A percentile compares a stretch with the other conserved stretches of the same genome.
Conservation (phyloP, 2,888 invertebrate genomes). For the Parnassius orleans region DNA sequence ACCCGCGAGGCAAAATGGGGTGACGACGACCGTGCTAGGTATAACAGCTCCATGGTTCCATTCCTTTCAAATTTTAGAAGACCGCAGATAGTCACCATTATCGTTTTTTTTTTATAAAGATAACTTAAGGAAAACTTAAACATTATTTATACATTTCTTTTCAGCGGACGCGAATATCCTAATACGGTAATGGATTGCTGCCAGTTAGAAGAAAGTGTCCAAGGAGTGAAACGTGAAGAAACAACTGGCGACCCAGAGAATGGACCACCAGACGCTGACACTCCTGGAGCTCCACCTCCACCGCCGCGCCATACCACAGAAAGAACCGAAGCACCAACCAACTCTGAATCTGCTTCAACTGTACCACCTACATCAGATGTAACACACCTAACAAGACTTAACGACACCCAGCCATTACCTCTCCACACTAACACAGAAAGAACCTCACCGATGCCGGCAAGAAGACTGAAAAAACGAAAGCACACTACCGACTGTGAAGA, state of each 20-base stretch:
- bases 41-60: too few species aligned
- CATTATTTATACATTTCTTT: constrained; percentile 31
- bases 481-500: constrained; percentile 70
- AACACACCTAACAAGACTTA: constrained; percentile 70
- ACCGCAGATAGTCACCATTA: too few species aligned
- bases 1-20: too few species aligned
- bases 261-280: constrained; percentile 93
- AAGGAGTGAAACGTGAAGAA: constrained; percentile 92
- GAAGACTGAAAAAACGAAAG: constrained; percentile 79
- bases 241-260: constrained; percentile 91
- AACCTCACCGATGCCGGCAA: constrained; percentile 83
- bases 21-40: too few species aligned
- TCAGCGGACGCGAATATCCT: constrained; percentile 92
- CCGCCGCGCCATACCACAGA: constrained; percentile 63
- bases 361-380: constrained; percentile 72
- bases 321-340: constrained; percentile 63
- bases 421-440: constrained; percentile 66
- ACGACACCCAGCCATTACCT: constrained; percentile 66
- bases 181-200: constrained; percentile 97
- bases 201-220: constrained; percentile 91
- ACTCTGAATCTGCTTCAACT: constrained; percentile 63
- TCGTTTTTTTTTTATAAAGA: background rate
- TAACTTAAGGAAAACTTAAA: background rate
- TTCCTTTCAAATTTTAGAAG: too few species aligned
- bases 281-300: constrained; percentile 65